Evolutionary conservation across 2,797 vertebrate species (phyloP), one percentile per base, ranked within the genome.

Genomic region (Takifugu ocellatus): DNA sequence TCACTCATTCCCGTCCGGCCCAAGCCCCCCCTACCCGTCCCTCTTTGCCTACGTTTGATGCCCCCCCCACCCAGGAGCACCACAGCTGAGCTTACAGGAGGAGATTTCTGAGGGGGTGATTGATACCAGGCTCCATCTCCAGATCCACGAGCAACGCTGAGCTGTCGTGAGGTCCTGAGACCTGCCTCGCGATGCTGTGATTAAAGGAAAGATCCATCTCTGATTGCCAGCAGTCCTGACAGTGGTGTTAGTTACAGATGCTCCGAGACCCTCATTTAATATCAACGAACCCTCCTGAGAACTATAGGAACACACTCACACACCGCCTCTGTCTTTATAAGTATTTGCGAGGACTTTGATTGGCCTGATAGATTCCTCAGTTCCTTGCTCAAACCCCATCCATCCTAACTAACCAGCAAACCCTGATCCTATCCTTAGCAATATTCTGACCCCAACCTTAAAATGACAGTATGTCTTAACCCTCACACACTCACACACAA

Each of bases 41-140:
- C 63, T 31, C 60, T 36, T 62, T 76, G 77, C 79, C 70, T 75
- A 61, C 72, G 77, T 76, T 63, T 53, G 71, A 68, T 77, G 75
- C 78, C 2, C n/a, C 44, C 44, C 44, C 44, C 2, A 6, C 33
- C 63, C 51, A 78, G 81, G 84, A 84, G 86, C 74, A 63, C 59
- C 61, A 52, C 58, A 84, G 69, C 59, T 24, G 76, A 64, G 61
- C 76, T 58, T 59, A 50, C 54, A 59, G 42, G 39, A 55, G 31
- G 53, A 75, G 78, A 88, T 90, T 82, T 87, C 89, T 87, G 71
- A 66, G 56, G 14, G 15, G 58, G 54, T 68, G 80, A 89, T 88
- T 80, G 56, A 91, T 87, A 81, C 56, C 60, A 74, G 79, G 74
- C 78, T 75, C 78, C 74, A 79, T 82, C 56, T 63, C 75, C 49